Percentiles rank a stretch among this genome's conserved stretches.
Conservation (phyloP, 2,888 invertebrate species). For the Clivina fossor region DNA sequence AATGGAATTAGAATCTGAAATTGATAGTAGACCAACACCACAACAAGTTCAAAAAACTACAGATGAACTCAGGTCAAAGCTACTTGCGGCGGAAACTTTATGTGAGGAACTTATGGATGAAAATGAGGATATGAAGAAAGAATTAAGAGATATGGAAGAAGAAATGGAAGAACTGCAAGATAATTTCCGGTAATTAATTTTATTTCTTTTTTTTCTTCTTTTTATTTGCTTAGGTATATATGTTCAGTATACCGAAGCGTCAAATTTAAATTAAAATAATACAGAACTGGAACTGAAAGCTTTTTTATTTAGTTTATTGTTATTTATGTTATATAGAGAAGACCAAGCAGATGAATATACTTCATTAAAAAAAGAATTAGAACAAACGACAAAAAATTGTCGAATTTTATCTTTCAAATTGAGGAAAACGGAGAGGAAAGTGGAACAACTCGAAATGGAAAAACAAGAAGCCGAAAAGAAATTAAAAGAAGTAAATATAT, state of each 20-base stretch:
- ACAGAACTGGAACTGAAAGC: conserved; percentile 1
- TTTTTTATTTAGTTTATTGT: conserved; percentile 30
- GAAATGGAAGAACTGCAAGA: conserved; percentile 99
- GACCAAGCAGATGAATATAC: conserved; percentile 97
- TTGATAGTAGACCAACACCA: conserved; percentile 60
- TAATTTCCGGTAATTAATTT: conserved; percentile 68
- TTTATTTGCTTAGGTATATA: not conserved
- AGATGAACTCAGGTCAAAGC: conserved; percentile 77
- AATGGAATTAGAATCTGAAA: conserved; percentile 72
- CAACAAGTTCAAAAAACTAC: conserved; percentile 62
- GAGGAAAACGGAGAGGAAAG: conserved; percentile 89
- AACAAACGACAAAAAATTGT: conserved; percentile 97
- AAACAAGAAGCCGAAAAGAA: conserved; percentile 73
- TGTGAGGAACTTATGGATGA: conserved; percentile 95
- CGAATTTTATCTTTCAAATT: conserved; percentile 97
- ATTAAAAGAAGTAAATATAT: conserved; percentile 60
- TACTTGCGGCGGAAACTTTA: conserved; percentile 86
- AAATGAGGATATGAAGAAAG: conserved; percentile 92
- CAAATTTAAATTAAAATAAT: too few relatives aligned
- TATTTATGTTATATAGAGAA: conserved; percentile 63
- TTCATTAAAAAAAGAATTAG: conserved; percentile 90
- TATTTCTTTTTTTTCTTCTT: conserved; percentile 3
- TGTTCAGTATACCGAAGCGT: too few relatives aligned
- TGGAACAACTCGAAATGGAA: conserved; percentile 84
- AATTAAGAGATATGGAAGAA: conserved; percentile 88